Evolutionary conservation across 1,140 invertebrate genomes (phyloP).

Genomic region (Bathynomus jamesi): DNA sequence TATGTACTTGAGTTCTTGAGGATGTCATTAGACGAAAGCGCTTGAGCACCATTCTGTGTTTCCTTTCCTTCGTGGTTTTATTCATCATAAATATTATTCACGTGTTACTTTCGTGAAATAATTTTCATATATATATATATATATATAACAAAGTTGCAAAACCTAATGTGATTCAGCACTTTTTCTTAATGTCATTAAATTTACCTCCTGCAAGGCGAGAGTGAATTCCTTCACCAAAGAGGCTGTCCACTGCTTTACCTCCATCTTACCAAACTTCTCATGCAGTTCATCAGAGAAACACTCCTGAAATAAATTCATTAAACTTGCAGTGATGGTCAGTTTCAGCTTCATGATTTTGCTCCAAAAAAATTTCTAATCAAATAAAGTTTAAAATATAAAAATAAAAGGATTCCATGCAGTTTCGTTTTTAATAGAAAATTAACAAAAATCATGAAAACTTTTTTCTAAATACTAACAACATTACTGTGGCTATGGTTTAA

Average conservation of each 20-base stretch:
- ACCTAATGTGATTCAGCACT: too few species aligned
- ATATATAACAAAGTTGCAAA: too few species aligned
- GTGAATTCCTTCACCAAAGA: conserved; percentile 14
- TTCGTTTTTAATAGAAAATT: neutral
- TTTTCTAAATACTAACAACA: neutral
- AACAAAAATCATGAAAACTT: neutral
- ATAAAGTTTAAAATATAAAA: neutral
- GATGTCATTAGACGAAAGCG: too few species aligned
- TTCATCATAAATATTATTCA: too few species aligned
- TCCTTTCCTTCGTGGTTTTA: too few species aligned
- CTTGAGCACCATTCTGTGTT: too few species aligned
- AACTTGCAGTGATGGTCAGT: neutral
- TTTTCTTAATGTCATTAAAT: too few species aligned
- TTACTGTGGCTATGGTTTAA: neutral
- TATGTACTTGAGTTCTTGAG: too few species aligned
- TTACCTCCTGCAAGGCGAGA: conserved; percentile 3
- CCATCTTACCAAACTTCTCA: conserved; percentile 6
- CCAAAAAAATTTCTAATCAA: neutral
- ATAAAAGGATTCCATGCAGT: neutral
- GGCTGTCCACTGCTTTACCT: conserved; percentile 16
- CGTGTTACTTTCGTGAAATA: too few species aligned
- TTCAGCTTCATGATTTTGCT: neutral
- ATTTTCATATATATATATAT: too few species aligned
- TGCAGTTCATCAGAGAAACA: conserved; percentile 6
- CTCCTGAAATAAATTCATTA: neutral